phyloP scores from a whole-genome alignment of 2,888 invertebrate species.

The Ectemnius cavifrons region DNA sequence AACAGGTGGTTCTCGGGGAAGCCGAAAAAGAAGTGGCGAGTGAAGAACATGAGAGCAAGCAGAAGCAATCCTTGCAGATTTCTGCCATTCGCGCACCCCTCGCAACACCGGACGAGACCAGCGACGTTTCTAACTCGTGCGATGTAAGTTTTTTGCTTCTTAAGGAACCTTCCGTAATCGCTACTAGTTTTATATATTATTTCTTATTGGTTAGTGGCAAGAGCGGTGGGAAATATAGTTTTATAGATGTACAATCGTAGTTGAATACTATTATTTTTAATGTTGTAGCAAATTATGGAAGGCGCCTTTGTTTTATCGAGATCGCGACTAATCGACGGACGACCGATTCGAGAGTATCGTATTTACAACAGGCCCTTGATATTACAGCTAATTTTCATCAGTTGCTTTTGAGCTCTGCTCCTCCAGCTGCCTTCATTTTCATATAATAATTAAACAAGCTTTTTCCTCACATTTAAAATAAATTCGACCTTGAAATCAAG shows the following conservation, averaged over 20 bases:
- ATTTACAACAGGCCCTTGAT: too few relatives aligned
- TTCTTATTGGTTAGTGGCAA: too few relatives aligned
- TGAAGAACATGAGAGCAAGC: conserved; percentile 21
- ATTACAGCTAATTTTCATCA: not conserved
- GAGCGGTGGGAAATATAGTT: too few relatives aligned
- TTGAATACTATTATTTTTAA: too few relatives aligned
- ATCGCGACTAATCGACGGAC: too few relatives aligned
- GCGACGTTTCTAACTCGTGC: conserved; percentile 71
- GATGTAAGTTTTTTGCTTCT: conserved; percentile 72
- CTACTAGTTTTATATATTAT: too few relatives aligned
- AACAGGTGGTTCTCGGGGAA: not conserved
- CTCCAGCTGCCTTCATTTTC: not conserved
- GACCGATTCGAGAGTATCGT: too few relatives aligned
- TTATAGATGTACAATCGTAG: too few relatives aligned
- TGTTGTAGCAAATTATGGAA: too few relatives aligned
- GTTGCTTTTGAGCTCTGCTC: not conserved
- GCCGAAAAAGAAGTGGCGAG: conserved; percentile 5
- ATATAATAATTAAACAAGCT: too few relatives aligned
- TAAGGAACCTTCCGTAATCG: not conserved
- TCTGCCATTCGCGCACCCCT: conserved; percentile 62
- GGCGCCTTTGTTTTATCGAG: too few relatives aligned
- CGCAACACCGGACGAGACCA: conserved; percentile 71
- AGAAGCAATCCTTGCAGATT: conserved; percentile 16
- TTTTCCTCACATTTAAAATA: not conserved
- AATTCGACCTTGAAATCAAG: not conserved